Conservation (phyloP, 2,113 vertebrate genomes). For the Kryptolebias marmoratus region DNA sequence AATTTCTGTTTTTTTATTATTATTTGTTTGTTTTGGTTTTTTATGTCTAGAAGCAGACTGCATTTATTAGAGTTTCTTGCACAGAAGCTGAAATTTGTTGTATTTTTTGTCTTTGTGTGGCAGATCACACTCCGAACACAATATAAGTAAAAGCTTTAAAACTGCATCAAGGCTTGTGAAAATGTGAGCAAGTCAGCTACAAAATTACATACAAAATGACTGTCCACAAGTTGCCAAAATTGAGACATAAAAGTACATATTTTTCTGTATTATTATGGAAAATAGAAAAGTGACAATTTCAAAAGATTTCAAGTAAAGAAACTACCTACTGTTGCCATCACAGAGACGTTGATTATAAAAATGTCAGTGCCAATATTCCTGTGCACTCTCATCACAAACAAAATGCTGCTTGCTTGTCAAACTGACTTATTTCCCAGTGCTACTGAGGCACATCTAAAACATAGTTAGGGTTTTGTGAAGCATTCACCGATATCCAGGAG, state of each 20-base stretch:
- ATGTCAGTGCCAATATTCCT: slow-evolving; percentile 44
- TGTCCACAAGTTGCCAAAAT: neutral
- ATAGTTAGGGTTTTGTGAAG: slow-evolving; percentile 76
- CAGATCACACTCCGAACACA: slow-evolving; percentile 25
- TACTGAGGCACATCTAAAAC: slow-evolving; percentile 77
- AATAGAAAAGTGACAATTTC: neutral
- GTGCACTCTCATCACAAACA: slow-evolving; percentile 55
- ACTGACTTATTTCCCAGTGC: slow-evolving; percentile 70
- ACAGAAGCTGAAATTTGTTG: slow-evolving; percentile 27
- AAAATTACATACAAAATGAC: slow-evolving; percentile 9
- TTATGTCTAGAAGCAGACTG: slow-evolving; percentile 11
- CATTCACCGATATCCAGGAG: slow-evolving; percentile 76
- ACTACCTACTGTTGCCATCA: slow-evolving; percentile 32
- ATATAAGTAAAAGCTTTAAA: slow-evolving; percentile 31
- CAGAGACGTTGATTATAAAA: slow-evolving; percentile 32
- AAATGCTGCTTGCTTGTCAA: slow-evolving; percentile 65
- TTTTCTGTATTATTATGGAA: neutral
- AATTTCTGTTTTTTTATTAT: no score
- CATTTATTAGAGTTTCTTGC: slow-evolving; percentile 34
- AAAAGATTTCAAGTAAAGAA: neutral
- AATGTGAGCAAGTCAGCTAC: slow-evolving; percentile 6
- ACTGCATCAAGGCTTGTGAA: neutral
- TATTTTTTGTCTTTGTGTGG: slow-evolving; percentile 10
- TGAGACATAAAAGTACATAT: neutral
- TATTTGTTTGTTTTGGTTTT: neutral